phyloP scores from a whole-genome alignment of 2,888 invertebrate genomes.

The Drosophila barbarae region DNA sequence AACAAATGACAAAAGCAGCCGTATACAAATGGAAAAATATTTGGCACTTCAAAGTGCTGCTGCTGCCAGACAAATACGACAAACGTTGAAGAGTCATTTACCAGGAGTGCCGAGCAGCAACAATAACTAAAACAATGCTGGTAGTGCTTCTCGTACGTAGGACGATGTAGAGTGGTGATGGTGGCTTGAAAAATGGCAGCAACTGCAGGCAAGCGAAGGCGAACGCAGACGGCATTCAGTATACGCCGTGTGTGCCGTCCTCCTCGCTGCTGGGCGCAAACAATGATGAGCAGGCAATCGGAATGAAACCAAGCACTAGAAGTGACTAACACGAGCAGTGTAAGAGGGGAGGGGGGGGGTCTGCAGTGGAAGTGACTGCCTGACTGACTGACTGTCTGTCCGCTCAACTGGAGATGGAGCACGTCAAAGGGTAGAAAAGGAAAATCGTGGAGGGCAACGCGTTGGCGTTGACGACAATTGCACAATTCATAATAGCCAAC shows the following conservation, averaged over 20 bases:
- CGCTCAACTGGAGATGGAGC: conserved; percentile 20
- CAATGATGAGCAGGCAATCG: conserved; percentile 36
- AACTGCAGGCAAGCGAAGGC: conserved; percentile 50
- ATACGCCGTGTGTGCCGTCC: conserved; percentile 37
- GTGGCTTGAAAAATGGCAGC: conserved; percentile 61
- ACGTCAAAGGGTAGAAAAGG: conserved; percentile 8
- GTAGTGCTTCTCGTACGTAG: conserved; percentile 3
- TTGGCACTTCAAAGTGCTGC: conserved; percentile 66
- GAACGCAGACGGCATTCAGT: conserved; percentile 57
- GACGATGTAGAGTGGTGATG: neutral
- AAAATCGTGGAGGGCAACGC: conserved; percentile 38
- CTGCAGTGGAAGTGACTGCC: conserved; percentile 13
- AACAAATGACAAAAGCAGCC: conserved; percentile 29
- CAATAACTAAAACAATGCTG: conserved; percentile 20
- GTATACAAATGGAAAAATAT: conserved; percentile 69
- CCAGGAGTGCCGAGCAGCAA: conserved; percentile 57
- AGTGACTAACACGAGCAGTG: conserved; percentile 33
- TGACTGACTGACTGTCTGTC: conserved; percentile 24
- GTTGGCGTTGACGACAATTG: conserved; percentile 70
- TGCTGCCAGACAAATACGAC: conserved; percentile 68
- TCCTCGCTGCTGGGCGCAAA: conserved; percentile 22
- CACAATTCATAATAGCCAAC: conserved; percentile 73
- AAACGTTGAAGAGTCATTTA: conserved; percentile 72
- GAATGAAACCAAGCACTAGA: conserved; percentile 45
- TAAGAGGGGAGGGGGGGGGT: too few species aligned